Conservation (phyloP, 2,113 vertebrate species). For the Urocolius indicus region DNA sequence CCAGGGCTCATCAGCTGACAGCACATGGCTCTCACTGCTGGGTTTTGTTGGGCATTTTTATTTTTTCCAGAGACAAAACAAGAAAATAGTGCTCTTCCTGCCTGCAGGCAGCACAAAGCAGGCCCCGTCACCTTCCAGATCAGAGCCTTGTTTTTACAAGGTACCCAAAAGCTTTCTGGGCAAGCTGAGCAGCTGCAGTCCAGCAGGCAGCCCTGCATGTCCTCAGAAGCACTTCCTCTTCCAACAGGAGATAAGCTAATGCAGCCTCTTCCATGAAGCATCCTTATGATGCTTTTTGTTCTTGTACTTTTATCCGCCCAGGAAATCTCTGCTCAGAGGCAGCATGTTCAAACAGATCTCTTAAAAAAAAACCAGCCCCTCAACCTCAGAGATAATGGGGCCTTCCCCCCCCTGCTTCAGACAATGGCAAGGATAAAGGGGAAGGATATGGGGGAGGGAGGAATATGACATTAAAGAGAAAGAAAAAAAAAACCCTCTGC, state of each 20-base stretch:
- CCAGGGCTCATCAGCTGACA: background rate
- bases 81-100: background rate
- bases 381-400: conserved; percentile 21
- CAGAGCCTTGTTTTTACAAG: background rate
- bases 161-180: background rate
- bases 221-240: conserved; percentile 64
- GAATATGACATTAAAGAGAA: conserved; percentile 35
- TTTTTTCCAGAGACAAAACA: background rate
- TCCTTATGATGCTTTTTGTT: conserved; percentile 67
- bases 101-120: background rate
- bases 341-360: conserved; percentile 49
- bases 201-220: conserved; percentile 47
- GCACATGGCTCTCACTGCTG: background rate
- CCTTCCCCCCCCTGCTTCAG: background rate
- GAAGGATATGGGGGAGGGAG: conserved; percentile 37
- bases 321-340: conserved; percentile 66
- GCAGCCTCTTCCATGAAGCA: conserved; percentile 47
- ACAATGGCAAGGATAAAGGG: conserved; percentile 21
- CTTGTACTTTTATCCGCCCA: conserved; percentile 63
- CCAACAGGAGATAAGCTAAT: conserved; percentile 52
- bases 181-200: conserved; percentile 32
- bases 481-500: background rate
- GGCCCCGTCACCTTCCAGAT: background rate
- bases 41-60: too few relatives aligned
- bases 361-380: background rate